phyloP scores from a whole-genome alignment of 2,113 vertebrate species.

The Pungitius pungitius region DNA sequence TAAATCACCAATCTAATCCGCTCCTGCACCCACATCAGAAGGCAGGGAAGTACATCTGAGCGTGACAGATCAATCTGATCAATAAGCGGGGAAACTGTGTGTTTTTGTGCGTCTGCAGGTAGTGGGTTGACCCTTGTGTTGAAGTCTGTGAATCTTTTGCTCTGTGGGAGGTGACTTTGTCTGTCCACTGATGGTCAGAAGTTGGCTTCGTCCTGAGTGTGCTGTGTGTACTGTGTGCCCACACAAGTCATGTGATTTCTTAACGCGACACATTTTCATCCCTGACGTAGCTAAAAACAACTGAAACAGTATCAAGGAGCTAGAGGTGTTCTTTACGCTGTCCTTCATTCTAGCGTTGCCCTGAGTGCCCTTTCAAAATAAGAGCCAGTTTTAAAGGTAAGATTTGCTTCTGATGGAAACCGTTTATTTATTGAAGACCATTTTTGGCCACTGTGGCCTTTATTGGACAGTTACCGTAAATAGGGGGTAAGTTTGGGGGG shows the following conservation, averaged over 20 bases:
- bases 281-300: not conserved
- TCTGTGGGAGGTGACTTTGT: slow-evolving; percentile 13
- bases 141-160: slow-evolving; percentile 32
- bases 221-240: not conserved
- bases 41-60: slow-evolving; percentile 10
- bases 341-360: not conserved
- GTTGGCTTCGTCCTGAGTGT: too few relatives aligned
- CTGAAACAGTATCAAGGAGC: slow-evolving; percentile 14
- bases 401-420: not conserved
- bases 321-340: slow-evolving; percentile 2
- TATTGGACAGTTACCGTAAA: not conserved
- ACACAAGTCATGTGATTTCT: not conserved
- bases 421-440: not conserved
- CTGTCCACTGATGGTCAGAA: slow-evolving; percentile 48
- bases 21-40: slow-evolving; percentile 39
- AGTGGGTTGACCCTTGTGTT: slow-evolving; percentile 44
- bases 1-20: slow-evolving; percentile 64
- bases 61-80: slow-evolving; percentile 48
- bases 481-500: not conserved
- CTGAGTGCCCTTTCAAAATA: not conserved
- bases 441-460: not conserved
- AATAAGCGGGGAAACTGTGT: slow-evolving; percentile 49
- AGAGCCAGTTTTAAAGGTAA: not conserved
- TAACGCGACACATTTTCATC: not conserved
- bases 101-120: slow-evolving; percentile 27